Conservation (phyloP, 2,113 vertebrate species). For the Gavialis gangeticus region DNA sequence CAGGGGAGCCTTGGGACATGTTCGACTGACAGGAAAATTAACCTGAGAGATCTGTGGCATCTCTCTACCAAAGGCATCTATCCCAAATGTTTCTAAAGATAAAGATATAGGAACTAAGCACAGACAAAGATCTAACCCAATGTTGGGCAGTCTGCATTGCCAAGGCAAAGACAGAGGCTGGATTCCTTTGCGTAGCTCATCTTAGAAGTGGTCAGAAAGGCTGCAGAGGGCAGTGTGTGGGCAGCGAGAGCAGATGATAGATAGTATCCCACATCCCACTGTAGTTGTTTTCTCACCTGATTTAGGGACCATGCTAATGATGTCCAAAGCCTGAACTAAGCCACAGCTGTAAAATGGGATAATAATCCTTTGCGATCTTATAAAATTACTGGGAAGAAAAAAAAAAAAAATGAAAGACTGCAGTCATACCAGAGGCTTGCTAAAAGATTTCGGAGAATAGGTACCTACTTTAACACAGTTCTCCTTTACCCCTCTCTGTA, state of each 20-base stretch:
- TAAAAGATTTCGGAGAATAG: background rate
- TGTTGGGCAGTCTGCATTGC: background rate
- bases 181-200: background rate
- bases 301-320: background rate
- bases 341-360: background rate
- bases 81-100: background rate
- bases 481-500: background rate
- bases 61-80: background rate
- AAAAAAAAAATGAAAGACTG: too few species aligned
- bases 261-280: background rate
- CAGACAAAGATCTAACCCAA: background rate
- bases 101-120: too few species aligned
- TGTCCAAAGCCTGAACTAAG: background rate
- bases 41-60: background rate
- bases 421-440: background rate
- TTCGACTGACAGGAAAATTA: background rate
- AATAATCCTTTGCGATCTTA: background rate
- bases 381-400: background rate
- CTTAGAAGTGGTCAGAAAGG: background rate
- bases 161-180: background rate
- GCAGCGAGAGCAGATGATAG: background rate
- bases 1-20: background rate
- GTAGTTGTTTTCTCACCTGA: accelerated
- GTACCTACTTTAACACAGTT: too few species aligned
- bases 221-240: background rate